These are phyloP conservation scores for Anniella stebbinsi DNA, from an alignment of 2,797 vertebrate genomes.

Conservation along the genomic window DNA sequence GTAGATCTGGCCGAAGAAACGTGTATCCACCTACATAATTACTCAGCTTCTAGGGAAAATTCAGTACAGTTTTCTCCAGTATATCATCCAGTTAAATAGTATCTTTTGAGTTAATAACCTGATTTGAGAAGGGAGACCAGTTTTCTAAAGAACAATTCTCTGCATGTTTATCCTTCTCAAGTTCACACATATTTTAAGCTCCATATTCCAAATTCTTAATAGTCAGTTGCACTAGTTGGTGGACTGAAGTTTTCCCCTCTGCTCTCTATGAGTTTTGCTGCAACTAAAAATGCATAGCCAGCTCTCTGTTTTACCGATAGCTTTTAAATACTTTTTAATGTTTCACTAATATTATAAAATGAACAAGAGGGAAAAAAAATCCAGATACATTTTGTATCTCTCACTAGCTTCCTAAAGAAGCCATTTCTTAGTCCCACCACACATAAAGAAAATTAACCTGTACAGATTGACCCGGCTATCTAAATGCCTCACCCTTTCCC, in stretches of 20 bases:
- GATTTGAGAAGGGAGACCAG: background rate
- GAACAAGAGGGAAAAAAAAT: background rate
- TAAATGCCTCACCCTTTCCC: background rate
- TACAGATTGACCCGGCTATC: background rate
- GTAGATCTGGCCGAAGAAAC: too few relatives aligned
- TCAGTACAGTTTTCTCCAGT: background rate
- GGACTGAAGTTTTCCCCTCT: background rate
- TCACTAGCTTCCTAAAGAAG: background rate
- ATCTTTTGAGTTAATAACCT: background rate
- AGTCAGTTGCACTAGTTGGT: background rate
- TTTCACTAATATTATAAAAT: background rate
- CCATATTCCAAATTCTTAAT: background rate
- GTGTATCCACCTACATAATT: background rate
- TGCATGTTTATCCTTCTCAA: background rate
- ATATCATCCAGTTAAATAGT: constrained; percentile 3
- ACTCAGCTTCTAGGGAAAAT: background rate
- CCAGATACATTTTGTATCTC: background rate
- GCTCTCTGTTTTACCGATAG: background rate
- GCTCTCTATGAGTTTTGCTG: background rate
- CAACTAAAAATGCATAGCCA: background rate
- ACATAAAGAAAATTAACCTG: background rate
- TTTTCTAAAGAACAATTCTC: background rate
- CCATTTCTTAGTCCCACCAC: background rate
- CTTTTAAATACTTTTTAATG: background rate
- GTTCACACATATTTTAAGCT: background rate